These are phyloP conservation scores for Sipha maydis DNA, from an alignment of 2,888 invertebrate species.

Conservation along the genomic window DNA sequence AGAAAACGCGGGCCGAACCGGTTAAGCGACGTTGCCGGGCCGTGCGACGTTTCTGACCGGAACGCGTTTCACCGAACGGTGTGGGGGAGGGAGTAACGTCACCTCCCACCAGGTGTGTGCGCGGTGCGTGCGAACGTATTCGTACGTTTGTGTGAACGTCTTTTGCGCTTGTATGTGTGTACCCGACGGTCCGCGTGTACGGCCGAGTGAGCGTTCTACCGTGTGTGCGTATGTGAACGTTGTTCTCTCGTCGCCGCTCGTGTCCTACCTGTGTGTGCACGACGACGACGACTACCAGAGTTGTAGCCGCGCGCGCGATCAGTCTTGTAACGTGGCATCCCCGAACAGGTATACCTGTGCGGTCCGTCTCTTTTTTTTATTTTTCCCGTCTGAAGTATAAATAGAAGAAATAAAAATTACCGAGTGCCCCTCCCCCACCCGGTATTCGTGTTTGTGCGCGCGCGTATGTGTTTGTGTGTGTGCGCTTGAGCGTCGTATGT, in stretches of 20 bases:
- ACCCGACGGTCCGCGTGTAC: neutral
- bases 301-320: slow-evolving; percentile 45
- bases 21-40: slow-evolving; percentile 59
- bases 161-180: too few species aligned
- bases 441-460: neutral
- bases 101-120: neutral
- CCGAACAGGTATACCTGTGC: slow-evolving; percentile 46
- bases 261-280: neutral
- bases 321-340: slow-evolving; percentile 61
- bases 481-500: neutral
- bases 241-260: slow-evolving; percentile 23
- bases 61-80: slow-evolving; percentile 38
- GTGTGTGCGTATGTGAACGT: neutral
- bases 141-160: too few species aligned
- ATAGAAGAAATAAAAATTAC: neutral
- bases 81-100: neutral
- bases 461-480: neutral
- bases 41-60: slow-evolving; percentile 59
- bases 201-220: neutral
- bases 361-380: slow-evolving; percentile 3
- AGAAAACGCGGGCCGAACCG: slow-evolving; percentile 60
- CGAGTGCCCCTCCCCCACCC: neutral
- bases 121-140: too few species aligned
- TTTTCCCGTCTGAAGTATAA: neutral
- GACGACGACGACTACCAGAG: neutral